A percentile compares a stretch with the other conserved stretches of the same genome.
These are phyloP conservation scores for Petaurus breviceps DNA, from an alignment of 2,113 vertebrate genomes.

Conservation along the genomic window DNA sequence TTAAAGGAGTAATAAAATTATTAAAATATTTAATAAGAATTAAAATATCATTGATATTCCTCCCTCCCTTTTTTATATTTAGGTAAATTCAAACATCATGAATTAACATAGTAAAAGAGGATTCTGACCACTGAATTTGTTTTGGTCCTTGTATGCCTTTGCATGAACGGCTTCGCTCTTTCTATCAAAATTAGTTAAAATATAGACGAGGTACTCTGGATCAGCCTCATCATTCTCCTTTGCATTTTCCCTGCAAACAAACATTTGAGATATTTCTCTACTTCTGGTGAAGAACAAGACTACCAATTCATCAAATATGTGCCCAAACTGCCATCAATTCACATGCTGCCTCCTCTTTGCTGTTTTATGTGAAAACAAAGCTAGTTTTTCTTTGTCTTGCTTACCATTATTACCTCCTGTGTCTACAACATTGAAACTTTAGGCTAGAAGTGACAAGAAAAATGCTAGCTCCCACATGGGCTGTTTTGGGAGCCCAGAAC, in stretches of 20 bases:
- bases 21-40: neutral
- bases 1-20: neutral
- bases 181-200: neutral
- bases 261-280: neutral
- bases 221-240: neutral
- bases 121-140: neutral
- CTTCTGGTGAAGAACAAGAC: neutral
- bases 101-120: neutral
- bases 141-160: neutral
- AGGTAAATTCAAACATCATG: neutral
- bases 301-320: neutral
- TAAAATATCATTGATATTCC: neutral
- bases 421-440: neutral
- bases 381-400: neutral
- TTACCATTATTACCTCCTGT: neutral
- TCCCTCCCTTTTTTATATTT: neutral
- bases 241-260: neutral
- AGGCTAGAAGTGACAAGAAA: neutral
- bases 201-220: neutral
- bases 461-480: neutral
- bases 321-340: neutral
- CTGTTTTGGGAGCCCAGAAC: neutral
- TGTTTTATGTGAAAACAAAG: neutral
- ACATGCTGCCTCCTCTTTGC: neutral
- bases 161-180: neutral